These are phyloP conservation scores for Pinna nobilis DNA, from an alignment of 1,140 invertebrate species.

Conservation along the genomic window DNA sequence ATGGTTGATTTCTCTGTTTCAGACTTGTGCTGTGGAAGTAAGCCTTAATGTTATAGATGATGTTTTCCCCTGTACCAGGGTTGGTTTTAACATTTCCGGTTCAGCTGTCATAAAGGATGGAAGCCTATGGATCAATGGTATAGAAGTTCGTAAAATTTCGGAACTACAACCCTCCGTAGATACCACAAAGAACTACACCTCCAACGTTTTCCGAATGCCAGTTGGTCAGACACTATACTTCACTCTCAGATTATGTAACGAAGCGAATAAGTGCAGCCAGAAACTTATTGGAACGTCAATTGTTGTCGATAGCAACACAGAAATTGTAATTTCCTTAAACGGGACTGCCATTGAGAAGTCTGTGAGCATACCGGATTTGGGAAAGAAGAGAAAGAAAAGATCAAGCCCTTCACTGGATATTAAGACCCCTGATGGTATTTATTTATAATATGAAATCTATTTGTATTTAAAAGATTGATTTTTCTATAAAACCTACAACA, in stretches of 20 bases:
- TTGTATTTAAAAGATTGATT: no score
- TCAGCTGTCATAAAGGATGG: slow-evolving; percentile 34
- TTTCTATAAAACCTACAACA: no score
- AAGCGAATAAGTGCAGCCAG: slow-evolving; percentile 26
- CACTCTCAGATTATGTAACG: slow-evolving; percentile 26
- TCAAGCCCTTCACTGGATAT: background rate
- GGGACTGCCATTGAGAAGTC: slow-evolving; percentile 7
- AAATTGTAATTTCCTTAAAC: background rate
- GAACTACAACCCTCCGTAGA: background rate
- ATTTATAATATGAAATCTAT: no score
- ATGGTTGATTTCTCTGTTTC: background rate
- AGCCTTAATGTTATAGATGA: slow-evolving; percentile 17
- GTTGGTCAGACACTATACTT: slow-evolving; percentile 7
- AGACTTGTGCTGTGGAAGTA: slow-evolving; percentile 42
- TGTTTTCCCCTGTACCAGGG: slow-evolving; percentile 40
- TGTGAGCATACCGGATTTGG: no score
- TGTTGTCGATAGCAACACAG: background rate
- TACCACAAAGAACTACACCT: slow-evolving; percentile 1
- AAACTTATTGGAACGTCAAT: slow-evolving; percentile 15
- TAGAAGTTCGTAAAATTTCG: slow-evolving; percentile 13
- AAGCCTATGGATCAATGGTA: slow-evolving; percentile 29
- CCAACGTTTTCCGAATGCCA: slow-evolving; percentile 2
- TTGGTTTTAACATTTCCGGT: slow-evolving; percentile 29
- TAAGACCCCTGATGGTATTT: slow-evolving; percentile 13
- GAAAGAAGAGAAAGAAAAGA: background rate